Base-by-base conservation (phyloP, 2,797 vertebrate genomes). In the Myiotriccus ornatus region DNA sequence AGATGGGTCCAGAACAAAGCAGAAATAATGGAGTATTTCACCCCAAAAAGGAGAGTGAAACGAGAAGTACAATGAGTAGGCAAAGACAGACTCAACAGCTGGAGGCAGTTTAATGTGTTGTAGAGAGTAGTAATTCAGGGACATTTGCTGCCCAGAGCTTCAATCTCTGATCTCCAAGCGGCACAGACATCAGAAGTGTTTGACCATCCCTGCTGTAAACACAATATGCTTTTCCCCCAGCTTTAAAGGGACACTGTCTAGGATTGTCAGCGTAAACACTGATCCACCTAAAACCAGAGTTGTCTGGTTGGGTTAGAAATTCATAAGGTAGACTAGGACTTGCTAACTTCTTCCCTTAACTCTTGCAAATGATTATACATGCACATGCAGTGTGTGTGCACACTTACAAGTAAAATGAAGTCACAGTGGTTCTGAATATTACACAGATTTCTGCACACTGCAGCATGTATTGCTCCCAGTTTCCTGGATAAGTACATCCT, bases 21-120 rank as follows among this genome's bases (percentile, higher is more conserved):
- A 96, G 94, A 97, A 97, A 97, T 97, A 97, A 97, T 97, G 90
- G 96, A 96, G 95, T 96, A 96, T 97, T 98, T 98, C 96, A 97
- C 95, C 95, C 93, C 94, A 83, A 95, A 97, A 97, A 94, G 95
- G 93, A 97, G 97, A 97, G 94, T 94, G 97, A 96, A 96, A 97
- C 28, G 82, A 96, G 96, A 97, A 96, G 95, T 94, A 97, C 93
- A 96, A 85, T 96, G 90, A 94, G 87, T 93, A 95, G 94, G 92
- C 83, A 90, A 90, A 97, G 96, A 91, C 96, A 97, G 96, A 95
- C 90, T 95, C 76, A 71, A 69, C 93, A 84, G 89, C 96, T 32
- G 5, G 56, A 95, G 95, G 95, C 95, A 83, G 67, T 81, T 89
- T 95, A 90, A 68, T 87, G 71, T 81, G 81, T 93, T 95, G 96